Conservation (phyloP, 1,140 invertebrate genomes). For the Halotydeus destructor region DNA sequence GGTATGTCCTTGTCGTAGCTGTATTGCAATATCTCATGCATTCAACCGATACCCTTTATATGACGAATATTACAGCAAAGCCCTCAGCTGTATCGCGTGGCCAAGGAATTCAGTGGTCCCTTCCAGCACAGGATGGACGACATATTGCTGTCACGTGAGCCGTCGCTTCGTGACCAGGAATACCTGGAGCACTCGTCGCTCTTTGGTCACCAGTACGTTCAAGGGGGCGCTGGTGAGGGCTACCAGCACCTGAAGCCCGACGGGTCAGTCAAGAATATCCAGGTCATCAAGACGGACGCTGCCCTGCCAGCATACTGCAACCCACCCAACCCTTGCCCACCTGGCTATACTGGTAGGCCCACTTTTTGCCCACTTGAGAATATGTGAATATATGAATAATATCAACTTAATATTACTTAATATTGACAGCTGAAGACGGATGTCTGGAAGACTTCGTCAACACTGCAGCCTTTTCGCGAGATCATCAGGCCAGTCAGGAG, state of each 20-base stretch:
- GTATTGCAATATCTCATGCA: too few species aligned
- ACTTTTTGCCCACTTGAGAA: not conserved
- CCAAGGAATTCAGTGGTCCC: too few species aligned
- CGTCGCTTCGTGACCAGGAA: slow-evolving; percentile 55
- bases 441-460: slow-evolving; percentile 85
- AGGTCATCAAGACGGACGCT: slow-evolving; percentile 67
- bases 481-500: slow-evolving; percentile 76
- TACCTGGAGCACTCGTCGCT: slow-evolving; percentile 67
- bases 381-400: too few species aligned
- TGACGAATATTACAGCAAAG: too few species aligned
- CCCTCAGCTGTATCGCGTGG: too few species aligned
- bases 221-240: slow-evolving; percentile 49
- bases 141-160: slow-evolving; percentile 23
- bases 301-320: slow-evolving; percentile 93
- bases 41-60: too few species aligned
- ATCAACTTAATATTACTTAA: slow-evolving; percentile 10
- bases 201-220: slow-evolving; percentile 57
- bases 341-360: slow-evolving; percentile 30
- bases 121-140: slow-evolving; percentile 7
- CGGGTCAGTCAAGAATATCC: slow-evolving; percentile 34
- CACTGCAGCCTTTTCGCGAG: slow-evolving; percentile 77
- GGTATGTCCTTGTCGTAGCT: too few species aligned
- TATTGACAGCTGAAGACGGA: slow-evolving; percentile 44
- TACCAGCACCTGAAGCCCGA: slow-evolving; percentile 40
- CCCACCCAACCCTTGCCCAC: slow-evolving; percentile 92